Percentiles rank a stretch among this genome's conserved stretches.
Evolutionary conservation across 2,797 vertebrate species (phyloP).

Genomic region (Pangasius macronema): DNA sequence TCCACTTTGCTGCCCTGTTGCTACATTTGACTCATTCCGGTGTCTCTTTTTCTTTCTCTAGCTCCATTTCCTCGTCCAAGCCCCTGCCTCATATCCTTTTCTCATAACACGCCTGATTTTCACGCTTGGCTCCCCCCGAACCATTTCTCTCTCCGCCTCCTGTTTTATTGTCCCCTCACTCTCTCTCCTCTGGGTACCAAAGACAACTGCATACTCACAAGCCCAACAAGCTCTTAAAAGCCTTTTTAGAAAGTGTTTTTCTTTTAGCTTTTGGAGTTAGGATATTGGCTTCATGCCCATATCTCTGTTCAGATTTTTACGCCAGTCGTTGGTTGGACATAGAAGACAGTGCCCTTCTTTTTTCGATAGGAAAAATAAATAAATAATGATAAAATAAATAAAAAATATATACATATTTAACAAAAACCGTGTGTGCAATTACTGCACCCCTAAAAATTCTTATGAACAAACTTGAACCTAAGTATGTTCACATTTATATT

Average conservation of each 20-base stretch:
- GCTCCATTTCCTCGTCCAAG: conserved; percentile 37
- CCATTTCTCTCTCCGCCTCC: conserved; percentile 23
- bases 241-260: neutral
- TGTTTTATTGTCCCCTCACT: conserved; percentile 44
- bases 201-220: conserved; percentile 14
- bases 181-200: conserved; percentile 37
- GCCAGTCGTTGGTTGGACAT: neutral
- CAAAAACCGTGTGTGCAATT: no score
- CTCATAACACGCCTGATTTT: conserved; percentile 74
- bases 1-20: conserved; percentile 47
- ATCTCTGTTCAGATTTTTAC: neutral
- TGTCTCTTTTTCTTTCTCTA: conserved; percentile 24
- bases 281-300: neutral
- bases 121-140: conserved; percentile 60
- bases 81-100: conserved; percentile 48
- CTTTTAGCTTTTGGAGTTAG: neutral
- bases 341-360: no score
- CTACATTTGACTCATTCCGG: conserved; percentile 43
- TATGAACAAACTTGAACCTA: neutral
- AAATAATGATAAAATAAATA: no score
- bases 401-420: neutral
- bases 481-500: neutral
- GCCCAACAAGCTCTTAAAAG: conserved; percentile 18
- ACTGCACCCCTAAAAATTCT: neutral
- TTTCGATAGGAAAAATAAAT: neutral